Evolutionary conservation across 2,888 invertebrate species (phyloP), one percentile per base, ranked within the genome.

Genomic region (Formica aserva): DNA sequence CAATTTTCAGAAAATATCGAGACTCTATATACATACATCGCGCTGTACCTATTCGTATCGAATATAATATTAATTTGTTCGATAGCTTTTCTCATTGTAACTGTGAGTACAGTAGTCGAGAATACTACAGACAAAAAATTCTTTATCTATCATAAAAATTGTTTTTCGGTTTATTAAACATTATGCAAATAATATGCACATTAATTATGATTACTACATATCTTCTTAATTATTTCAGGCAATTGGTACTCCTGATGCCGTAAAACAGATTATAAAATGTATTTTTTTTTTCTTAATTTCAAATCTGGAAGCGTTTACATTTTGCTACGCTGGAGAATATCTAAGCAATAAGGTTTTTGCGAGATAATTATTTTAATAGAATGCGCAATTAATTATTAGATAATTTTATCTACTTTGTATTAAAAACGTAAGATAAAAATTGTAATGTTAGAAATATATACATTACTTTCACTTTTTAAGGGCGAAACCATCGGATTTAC

Each of bases 1-100:
- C 13, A 78, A 18, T 86, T 89, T 83, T 76, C 84, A 1, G 63
- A 86, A 35, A 83, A 45, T n/a, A 81, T 87, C 22, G 69, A 88
- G 18, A 82, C 60, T 29, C 4, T 88, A 0, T 89, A 85, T 26
- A 85, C 87, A 1, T 35, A 66, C 1, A 72, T 86, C 35, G 52
- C 85, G 0, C 71, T 89, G n/a, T 57, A 84, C 6, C 80, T 87
- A 48, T 80, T 88, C 11, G 52, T 80, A 0, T 86, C 85, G 6
- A 83, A 86, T 18, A 85, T 82, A 8, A 15, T 87, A 18, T 35
- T 71, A 18, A 83, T 83, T 13, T 83, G 82, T n/a, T 57, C 57
- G 3, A 26, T 74, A 0, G 82, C 62, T 13, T 84, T 82, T 57
- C 26, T 82, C 0, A 72, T 84, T 0, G 62, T 82, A 52, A 66